phyloP scores from a whole-genome alignment of 2,888 invertebrate genomes.

The Phengaris alcon region DNA sequence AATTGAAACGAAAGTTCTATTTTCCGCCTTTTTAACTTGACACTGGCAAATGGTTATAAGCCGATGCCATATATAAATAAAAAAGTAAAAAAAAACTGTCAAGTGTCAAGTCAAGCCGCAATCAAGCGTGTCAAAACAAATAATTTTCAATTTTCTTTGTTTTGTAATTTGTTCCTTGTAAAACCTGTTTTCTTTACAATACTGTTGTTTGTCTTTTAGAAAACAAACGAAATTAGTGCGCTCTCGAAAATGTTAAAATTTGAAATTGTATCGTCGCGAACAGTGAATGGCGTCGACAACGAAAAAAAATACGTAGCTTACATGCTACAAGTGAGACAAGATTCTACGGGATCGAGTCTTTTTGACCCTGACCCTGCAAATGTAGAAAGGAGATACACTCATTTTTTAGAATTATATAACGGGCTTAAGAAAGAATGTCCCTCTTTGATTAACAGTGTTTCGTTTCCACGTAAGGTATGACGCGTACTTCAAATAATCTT shows the following conservation, averaged over 20 bases:
- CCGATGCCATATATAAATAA: too few relatives aligned
- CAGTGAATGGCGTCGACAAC: slow-evolving; percentile 78
- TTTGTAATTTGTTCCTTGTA: slow-evolving; percentile 9
- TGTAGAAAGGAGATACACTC: slow-evolving; percentile 85
- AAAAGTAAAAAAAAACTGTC: not conserved
- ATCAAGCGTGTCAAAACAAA: slow-evolving; percentile 13
- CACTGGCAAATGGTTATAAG: too few relatives aligned
- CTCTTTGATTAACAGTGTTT: slow-evolving; percentile 68
- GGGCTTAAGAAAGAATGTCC: slow-evolving; percentile 81
- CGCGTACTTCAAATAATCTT: slow-evolving; percentile 38
- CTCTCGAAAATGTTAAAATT: slow-evolving; percentile 71
- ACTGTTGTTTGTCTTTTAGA: not conserved
- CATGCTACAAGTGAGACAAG: slow-evolving; percentile 81
- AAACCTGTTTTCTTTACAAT: not conserved
- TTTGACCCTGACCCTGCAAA: slow-evolving; percentile 81
- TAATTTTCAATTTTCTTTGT: not conserved
- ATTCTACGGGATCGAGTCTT: slow-evolving; percentile 61
- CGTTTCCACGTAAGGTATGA: slow-evolving; percentile 83
- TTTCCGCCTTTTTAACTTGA: too few relatives aligned
- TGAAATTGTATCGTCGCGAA: slow-evolving; percentile 83
- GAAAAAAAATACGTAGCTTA: slow-evolving; percentile 86
- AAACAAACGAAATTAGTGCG: not conserved
- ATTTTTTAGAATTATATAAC: slow-evolving; percentile 83
- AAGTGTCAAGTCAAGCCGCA: not conserved
- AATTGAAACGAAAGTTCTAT: too few relatives aligned